phyloP scores from a whole-genome alignment of 2,797 vertebrate species.

The Psittacula echo region DNA sequence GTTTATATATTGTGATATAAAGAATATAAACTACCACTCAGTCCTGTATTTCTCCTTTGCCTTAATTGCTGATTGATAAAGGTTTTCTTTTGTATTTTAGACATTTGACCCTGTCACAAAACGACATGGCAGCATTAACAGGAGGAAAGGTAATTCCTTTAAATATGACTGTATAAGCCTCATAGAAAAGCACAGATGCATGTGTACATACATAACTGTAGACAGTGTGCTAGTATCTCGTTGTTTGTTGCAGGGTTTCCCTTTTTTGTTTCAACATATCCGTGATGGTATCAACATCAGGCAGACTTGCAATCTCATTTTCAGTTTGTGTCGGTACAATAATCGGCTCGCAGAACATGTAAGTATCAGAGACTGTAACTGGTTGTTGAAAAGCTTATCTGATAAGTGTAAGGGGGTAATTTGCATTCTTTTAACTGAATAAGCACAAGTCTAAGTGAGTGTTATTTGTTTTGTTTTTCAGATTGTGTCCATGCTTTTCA shows the following conservation, averaged over 20 bases:
- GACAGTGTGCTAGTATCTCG: background rate
- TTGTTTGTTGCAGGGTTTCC: conserved; percentile 86
- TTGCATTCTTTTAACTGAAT: background rate
- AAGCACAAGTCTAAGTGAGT: conserved; percentile 39
- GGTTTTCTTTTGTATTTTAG: conserved; percentile 73
- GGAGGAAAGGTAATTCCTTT: conserved; percentile 88
- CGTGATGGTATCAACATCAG: conserved; percentile 98
- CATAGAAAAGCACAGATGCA: background rate
- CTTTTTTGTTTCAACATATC: conserved; percentile 99
- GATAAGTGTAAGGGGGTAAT: background rate
- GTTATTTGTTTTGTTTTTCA: conserved; percentile 75
- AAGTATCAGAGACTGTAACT: conserved; percentile 54
- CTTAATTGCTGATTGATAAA: background rate
- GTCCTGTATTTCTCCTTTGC: background rate
- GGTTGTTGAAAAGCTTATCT: background rate
- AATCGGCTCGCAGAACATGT: conserved; percentile 97
- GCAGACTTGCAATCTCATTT: conserved; percentile 98
- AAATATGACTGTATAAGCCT: background rate
- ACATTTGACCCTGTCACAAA: conserved; percentile 97
- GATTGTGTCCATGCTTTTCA: conserved; percentile 99
- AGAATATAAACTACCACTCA: background rate
- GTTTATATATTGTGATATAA: background rate
- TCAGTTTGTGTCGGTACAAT: conserved; percentile 98
- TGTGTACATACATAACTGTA: background rate
- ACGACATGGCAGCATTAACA: conserved; percentile 97